A percentile compares a stretch with the other conserved stretches of the same genome.
Conservation (phyloP, 2,888 invertebrate species). For the Lithosia quadra region DNA sequence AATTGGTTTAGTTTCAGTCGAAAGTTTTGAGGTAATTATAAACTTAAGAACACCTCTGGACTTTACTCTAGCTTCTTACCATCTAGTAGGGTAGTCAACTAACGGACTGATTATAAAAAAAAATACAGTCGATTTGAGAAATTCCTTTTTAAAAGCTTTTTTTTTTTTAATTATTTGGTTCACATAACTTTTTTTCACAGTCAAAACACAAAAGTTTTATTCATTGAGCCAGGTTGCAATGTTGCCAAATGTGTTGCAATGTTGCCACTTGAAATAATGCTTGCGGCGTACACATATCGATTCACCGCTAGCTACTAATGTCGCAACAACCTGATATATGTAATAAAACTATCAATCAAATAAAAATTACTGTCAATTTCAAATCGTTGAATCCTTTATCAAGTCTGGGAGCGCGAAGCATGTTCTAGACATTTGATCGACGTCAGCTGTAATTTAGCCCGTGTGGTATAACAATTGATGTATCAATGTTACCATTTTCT, state of each 20-base stretch:
- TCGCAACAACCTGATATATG: background rate
- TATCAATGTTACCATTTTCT: conserved; percentile 13
- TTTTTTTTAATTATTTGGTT: no score
- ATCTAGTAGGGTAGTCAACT: no score
- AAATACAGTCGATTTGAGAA: no score
- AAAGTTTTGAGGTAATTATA: no score
- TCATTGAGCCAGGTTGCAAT: no score
- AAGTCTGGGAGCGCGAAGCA: background rate
- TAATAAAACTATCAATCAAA: conserved; percentile 18
- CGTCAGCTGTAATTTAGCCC: conserved; percentile 7
- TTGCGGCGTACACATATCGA: background rate
- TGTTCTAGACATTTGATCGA: conserved; percentile 7
- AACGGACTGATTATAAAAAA: no score
- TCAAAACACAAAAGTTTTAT: no score
- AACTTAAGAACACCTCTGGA: no score
- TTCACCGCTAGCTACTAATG: background rate
- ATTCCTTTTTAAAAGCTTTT: no score
- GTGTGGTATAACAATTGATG: conserved; percentile 6
- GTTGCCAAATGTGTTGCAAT: background rate
- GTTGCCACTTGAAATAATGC: background rate
- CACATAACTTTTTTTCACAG: no score
- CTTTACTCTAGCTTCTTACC: no score
- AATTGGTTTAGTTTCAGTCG: no score
- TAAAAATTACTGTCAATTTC: conserved; percentile 2
- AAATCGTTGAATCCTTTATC: background rate